A percentile compares a stretch with the other conserved stretches of the same genome.
Evolutionary conservation across 2,113 vertebrate genomes (phyloP).

Genomic region (Notothenia rossii): DNA sequence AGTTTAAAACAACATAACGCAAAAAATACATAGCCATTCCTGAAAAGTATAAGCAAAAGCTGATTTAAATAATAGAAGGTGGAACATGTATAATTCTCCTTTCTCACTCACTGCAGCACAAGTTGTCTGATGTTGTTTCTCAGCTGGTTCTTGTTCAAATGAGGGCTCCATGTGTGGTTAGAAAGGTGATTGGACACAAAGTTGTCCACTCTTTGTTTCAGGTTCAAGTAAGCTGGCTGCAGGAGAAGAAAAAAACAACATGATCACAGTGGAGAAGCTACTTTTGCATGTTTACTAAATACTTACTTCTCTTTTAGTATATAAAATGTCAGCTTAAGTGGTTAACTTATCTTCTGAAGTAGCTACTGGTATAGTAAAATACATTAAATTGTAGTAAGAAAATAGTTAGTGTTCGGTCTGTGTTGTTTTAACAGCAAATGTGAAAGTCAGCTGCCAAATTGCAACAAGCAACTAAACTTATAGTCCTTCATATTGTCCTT

Average conservation of each 20-base stretch:
- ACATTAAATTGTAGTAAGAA: background rate
- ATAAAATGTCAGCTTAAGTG: background rate
- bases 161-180: constrained; percentile 98
- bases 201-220: constrained; percentile 97
- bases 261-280: background rate
- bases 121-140: constrained; percentile 98
- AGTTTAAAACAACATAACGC: background rate
- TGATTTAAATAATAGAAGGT: background rate
- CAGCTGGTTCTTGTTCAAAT: constrained; percentile 98
- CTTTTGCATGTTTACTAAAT: background rate
- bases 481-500: too few relatives aligned
- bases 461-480: background rate
- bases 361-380: background rate
- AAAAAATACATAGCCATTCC: too few relatives aligned
- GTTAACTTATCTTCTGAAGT: background rate
- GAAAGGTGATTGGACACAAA: constrained; percentile 98
- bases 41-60: background rate
- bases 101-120: constrained; percentile 94
- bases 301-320: background rate
- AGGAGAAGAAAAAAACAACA: constrained; percentile 10
- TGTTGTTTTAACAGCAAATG: background rate
- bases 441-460: background rate
- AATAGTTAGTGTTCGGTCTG: background rate
- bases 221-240: constrained; percentile 96
- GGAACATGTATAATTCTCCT: background rate